Conservation (phyloP, 2,888 invertebrate species). For the Apodemia mormo region DNA sequence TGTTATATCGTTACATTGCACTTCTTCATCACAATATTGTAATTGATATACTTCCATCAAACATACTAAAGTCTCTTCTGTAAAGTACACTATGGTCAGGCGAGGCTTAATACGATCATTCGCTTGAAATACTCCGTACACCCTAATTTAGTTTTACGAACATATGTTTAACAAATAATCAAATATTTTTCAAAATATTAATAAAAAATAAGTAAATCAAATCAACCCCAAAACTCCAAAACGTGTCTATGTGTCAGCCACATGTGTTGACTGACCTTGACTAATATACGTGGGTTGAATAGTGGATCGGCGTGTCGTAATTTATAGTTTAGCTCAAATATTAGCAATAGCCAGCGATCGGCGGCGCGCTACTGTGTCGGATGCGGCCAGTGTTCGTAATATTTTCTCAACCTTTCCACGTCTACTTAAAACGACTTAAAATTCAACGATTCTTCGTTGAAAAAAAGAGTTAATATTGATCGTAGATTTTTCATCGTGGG, state of each 20-base stretch:
- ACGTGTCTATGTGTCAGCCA: constrained; percentile 50
- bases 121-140: background rate
- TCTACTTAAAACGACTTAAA: constrained; percentile 73
- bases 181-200: constrained; percentile 2
- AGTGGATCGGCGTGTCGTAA: constrained; percentile 46
- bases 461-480: constrained; percentile 84
- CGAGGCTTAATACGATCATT: background rate
- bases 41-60: no score
- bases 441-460: constrained; percentile 75
- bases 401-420: constrained; percentile 36
- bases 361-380: constrained; percentile 34
- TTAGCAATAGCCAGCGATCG: constrained; percentile 38
- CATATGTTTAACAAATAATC: background rate
- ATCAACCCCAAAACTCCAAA: constrained; percentile 25
- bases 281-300: constrained; percentile 55
- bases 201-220: constrained; percentile 24
- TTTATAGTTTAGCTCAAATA: constrained; percentile 58
- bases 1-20: no score
- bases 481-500: constrained; percentile 81
- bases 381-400: constrained; percentile 40
- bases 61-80: background rate
- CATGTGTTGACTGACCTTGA: constrained; percentile 68
- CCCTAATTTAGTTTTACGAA: background rate
- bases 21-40: no score
- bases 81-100: background rate